Percentiles rank a stretch among this genome's conserved stretches.
phyloP scores from a whole-genome alignment of 1,140 invertebrate genomes.

The Nilaparvata lugens region DNA sequence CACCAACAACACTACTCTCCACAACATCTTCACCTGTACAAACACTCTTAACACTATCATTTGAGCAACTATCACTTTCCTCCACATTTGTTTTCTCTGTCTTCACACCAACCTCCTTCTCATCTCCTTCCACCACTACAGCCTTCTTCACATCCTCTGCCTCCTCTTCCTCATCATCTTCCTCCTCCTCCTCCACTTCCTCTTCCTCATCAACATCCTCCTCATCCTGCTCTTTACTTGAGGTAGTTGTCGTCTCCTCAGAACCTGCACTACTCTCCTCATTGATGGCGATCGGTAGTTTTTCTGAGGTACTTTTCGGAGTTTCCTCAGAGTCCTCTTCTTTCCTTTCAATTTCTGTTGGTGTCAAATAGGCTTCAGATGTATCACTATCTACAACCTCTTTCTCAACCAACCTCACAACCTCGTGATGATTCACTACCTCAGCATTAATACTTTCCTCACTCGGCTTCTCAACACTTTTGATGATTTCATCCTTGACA shows the following conservation, averaged over 20 bases:
- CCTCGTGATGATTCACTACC: conserved; percentile 13
- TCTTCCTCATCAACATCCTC: conserved; percentile 9
- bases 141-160: not conserved
- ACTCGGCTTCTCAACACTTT: not conserved
- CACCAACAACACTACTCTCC: not conserved
- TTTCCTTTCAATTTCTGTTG: conserved; percentile 38
- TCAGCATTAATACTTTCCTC: conserved; percentile 8
- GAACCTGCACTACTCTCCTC: conserved; percentile 33
- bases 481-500: not conserved
- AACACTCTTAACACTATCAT: conserved; percentile 7
- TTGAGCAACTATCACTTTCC: conserved; percentile 20
- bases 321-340: conserved; percentile 30
- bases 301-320: conserved; percentile 23
- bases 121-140: conserved; percentile 6
- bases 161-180: conserved; percentile 1
- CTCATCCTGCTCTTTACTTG: conserved; percentile 8
- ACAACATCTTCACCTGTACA: not conserved
- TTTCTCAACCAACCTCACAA: conserved; percentile 28
- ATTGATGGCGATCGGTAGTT: conserved; percentile 21
- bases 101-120: conserved; percentile 2
- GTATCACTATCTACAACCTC: conserved; percentile 42
- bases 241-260: conserved; percentile 30
- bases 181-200: conserved; percentile 8
- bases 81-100: conserved; percentile 2
- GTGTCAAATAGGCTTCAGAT: conserved; percentile 49